A percentile compares a stretch with the other conserved stretches of the same genome.
Evolutionary conservation across 92 coral and sea anemone genomes (phyloP).

Genomic region (Paragorgia papillata): DNA sequence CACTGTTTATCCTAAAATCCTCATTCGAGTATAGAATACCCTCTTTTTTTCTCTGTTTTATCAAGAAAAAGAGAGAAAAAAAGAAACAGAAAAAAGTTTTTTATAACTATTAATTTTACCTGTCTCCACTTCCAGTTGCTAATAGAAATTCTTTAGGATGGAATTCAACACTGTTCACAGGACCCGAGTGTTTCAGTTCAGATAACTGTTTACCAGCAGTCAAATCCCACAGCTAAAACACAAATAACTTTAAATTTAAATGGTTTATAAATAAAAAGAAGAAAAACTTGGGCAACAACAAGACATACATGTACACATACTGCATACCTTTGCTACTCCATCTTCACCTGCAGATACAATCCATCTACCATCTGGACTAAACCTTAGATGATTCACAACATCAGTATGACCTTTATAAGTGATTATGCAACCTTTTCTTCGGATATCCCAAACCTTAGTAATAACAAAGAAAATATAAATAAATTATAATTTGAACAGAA

Average conservation of each 20-base stretch:
- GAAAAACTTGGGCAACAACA: too few species aligned
- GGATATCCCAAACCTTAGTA: conserved; percentile 91
- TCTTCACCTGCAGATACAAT: conserved; percentile 93
- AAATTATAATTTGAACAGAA: not conserved
- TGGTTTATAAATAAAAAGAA: too few species aligned
- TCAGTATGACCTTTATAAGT: conserved; percentile 97
- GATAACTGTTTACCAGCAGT: conserved; percentile 91
- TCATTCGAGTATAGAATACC: too few species aligned
- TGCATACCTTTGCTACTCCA: conserved; percentile 76
- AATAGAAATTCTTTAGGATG: conserved; percentile 96
- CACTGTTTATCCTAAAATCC: too few species aligned
- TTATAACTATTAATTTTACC: too few species aligned
- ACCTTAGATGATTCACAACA: conserved; percentile 80
- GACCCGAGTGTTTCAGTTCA: conserved; percentile 95
- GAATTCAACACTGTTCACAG: conserved; percentile 91
- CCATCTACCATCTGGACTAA: conserved; percentile 99
- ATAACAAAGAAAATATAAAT: not conserved
- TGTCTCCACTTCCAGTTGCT: conserved; percentile 95
- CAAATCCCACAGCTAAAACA: conserved; percentile 91
- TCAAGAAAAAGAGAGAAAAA: too few species aligned
- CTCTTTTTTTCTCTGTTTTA: too few species aligned
- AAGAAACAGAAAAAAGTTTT: too few species aligned
- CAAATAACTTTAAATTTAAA: too few species aligned
- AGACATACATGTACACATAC: too few species aligned
- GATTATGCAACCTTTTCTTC: conserved; percentile 98